Conservation (phyloP, 2,797 vertebrate species). For the Yasuhikotakia modesta region DNA sequence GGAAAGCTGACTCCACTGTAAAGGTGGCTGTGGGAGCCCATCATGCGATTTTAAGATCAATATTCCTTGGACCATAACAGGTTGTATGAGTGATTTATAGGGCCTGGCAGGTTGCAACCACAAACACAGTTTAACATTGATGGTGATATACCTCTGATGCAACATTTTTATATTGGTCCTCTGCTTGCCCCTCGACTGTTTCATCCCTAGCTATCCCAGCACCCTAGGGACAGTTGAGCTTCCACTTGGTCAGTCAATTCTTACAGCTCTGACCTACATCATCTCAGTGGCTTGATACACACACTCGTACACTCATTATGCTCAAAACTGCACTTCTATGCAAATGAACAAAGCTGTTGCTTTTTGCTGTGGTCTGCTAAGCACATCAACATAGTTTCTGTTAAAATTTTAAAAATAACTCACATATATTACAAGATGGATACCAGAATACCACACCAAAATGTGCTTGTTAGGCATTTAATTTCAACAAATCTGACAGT, state of each 20-base stretch:
- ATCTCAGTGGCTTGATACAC: constrained; percentile 47
- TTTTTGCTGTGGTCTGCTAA: constrained; percentile 5
- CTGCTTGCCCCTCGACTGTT: constrained; percentile 30
- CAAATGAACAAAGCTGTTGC: constrained; percentile 25
- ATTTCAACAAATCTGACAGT: neutral
- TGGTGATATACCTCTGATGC: neutral
- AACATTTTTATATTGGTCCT: constrained; percentile 25
- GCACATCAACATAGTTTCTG: constrained; percentile 4
- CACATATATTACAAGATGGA: neutral
- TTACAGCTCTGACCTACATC: constrained; percentile 63
- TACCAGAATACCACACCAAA: neutral
- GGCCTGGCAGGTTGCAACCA: constrained; percentile 34
- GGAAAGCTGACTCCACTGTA: constrained; percentile 34
- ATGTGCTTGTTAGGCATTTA: neutral
- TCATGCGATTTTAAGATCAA: constrained; percentile 38
- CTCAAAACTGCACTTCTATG: constrained; percentile 21
- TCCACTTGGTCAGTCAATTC: constrained; percentile 64
- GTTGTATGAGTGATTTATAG: constrained; percentile 16
- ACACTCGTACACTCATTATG: constrained; percentile 21
- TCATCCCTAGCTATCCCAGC: constrained; percentile 35
- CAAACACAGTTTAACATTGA: constrained; percentile 24
- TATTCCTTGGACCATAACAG: constrained; percentile 37
- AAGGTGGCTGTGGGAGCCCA: constrained; percentile 34
- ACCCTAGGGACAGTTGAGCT: constrained; percentile 59
- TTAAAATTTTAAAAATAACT: neutral